These are phyloP conservation scores for Ammodytes dubius DNA, from an alignment of 2,113 vertebrate species.

Conservation along the genomic window DNA sequence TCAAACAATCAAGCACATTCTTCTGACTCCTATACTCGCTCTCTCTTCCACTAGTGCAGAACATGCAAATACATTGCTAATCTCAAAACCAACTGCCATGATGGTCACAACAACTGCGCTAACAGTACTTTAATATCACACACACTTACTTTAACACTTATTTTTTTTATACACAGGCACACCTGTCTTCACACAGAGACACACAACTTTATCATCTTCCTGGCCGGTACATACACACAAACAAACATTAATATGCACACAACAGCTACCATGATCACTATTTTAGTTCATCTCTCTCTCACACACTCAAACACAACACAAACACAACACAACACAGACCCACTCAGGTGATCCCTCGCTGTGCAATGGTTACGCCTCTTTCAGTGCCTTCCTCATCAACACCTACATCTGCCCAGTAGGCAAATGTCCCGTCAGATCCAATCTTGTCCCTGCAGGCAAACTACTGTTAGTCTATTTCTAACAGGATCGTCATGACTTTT, in stretches of 20 bases:
- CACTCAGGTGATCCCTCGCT: no score
- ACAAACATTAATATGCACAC: not conserved
- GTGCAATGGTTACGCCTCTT: not conserved
- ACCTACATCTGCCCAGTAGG: conserved; percentile 21
- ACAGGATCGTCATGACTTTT: not conserved
- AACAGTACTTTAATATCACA: no score
- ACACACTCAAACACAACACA: not conserved
- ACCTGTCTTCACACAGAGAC: not conserved
- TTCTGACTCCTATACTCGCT: not conserved
- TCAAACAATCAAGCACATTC: not conserved
- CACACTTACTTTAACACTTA: no score
- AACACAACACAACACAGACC: no score
- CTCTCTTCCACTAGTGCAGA: not conserved
- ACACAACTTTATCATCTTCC: not conserved
- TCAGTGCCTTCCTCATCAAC: conserved; percentile 43
- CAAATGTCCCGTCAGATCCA: conserved; percentile 53
- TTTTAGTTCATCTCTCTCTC: no score
- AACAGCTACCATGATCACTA: no score
- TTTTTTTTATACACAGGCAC: not conserved
- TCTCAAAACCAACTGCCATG: not conserved
- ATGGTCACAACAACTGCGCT: not conserved
- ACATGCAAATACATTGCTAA: conserved; percentile 27
- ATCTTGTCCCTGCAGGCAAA: conserved; percentile 33
- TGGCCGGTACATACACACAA: not conserved
- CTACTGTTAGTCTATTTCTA: not conserved